A percentile compares a stretch with the other conserved stretches of the same genome.
These are phyloP conservation scores for Dallia pectoralis DNA, from an alignment of 2,797 vertebrate species.

Conservation along the genomic window DNA sequence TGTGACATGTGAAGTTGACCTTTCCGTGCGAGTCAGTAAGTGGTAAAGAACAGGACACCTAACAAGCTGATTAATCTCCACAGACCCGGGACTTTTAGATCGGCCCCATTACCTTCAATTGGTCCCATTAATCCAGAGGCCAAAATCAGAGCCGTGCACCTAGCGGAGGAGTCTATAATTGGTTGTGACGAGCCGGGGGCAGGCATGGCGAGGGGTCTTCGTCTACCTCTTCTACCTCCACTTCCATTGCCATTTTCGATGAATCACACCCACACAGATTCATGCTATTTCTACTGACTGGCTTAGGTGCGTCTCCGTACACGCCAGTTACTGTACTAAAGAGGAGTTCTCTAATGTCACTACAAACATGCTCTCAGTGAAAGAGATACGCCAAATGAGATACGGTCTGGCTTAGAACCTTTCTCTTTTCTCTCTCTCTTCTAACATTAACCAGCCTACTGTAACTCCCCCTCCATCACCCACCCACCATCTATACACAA, in stretches of 20 bases:
- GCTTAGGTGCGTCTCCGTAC: background rate
- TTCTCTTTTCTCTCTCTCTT: background rate
- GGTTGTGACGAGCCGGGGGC: background rate
- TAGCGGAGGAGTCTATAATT: background rate
- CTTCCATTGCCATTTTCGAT: background rate
- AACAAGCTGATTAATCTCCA: constrained; percentile 2
- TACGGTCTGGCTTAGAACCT: background rate
- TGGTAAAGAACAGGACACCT: background rate
- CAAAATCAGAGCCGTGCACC: background rate
- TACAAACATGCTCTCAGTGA: background rate
- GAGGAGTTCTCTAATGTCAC: background rate
- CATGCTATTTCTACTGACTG: background rate
- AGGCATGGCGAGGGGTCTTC: background rate
- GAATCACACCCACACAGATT: background rate
- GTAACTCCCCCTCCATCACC: background rate
- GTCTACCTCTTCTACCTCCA: background rate
- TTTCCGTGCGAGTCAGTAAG: background rate
- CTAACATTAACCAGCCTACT: constrained; percentile 1
- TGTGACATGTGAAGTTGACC: background rate
- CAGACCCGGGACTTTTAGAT: background rate
- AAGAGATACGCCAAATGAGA: background rate
- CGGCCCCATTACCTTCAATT: background rate
- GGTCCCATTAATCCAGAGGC: background rate
- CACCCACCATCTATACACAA: background rate
- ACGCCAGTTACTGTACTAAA: background rate